phyloP scores from a whole-genome alignment of 1,140 invertebrate genomes.

The Lepidurus arcticus region DNA sequence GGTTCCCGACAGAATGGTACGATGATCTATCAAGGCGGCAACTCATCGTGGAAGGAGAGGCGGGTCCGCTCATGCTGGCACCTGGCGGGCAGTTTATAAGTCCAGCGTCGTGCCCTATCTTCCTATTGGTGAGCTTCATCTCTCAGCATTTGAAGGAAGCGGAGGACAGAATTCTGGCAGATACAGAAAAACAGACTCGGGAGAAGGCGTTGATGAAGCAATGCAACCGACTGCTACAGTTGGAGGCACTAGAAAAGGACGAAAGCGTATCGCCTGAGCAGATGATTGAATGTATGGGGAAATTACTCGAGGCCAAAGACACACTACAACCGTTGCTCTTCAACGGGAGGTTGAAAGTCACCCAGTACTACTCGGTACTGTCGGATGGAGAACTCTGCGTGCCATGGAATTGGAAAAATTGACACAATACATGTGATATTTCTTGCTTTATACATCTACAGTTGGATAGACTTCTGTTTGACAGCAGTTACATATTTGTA shows the following conservation, averaged over 20 bases:
- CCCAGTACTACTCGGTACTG: conserved; percentile 85
- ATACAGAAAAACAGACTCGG: conserved; percentile 70
- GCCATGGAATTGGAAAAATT: conserved; percentile 77
- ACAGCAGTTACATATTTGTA: no score
- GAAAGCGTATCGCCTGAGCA: conserved; percentile 80
- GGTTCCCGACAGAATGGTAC: conserved; percentile 60
- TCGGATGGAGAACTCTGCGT: conserved; percentile 84
- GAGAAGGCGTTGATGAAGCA: conserved; percentile 62
- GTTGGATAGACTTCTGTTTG: background rate
- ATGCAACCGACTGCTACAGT: conserved; percentile 58
- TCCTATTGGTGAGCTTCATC: conserved; percentile 76
- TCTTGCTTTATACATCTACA: background rate
- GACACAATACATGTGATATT: conserved; percentile 19
- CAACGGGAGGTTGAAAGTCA: conserved; percentile 66
- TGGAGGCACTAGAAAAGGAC: conserved; percentile 71
- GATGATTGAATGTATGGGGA: conserved; percentile 77
- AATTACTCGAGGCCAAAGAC: conserved; percentile 55
- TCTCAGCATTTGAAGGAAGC: conserved; percentile 68
- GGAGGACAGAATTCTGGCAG: conserved; percentile 59
- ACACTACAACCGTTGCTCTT: conserved; percentile 44
- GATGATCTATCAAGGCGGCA: conserved; percentile 62
- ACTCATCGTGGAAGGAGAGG: conserved; percentile 86
- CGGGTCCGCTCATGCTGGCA: conserved; percentile 85
- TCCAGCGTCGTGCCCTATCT: conserved; percentile 78
- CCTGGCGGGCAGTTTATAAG: conserved; percentile 88